phyloP scores from a whole-genome alignment of 35 echinoderm and acorn worm genomes.

The Nesometra sesokonis region DNA sequence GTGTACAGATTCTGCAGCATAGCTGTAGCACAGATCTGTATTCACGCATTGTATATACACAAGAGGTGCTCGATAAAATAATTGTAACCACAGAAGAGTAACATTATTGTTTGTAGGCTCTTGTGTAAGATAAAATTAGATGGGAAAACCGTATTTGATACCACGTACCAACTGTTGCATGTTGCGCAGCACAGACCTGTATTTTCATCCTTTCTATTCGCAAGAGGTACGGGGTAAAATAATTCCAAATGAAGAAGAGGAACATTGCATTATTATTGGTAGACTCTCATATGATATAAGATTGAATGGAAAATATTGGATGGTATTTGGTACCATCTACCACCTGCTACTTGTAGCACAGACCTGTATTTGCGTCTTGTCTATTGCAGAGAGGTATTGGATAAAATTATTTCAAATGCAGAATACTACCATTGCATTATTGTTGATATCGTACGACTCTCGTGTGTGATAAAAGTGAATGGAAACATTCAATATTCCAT shows the following conservation, averaged over 20 bases:
- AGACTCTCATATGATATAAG: background rate
- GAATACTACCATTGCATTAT: background rate
- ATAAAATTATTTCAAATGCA: constrained; percentile 19
- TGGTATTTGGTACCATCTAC: too few relatives aligned
- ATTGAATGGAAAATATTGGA: too few relatives aligned
- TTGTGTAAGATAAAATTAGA: background rate
- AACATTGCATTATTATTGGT: background rate
- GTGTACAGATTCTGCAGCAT: too few relatives aligned
- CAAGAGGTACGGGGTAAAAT: constrained; percentile 41
- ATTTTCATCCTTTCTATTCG: constrained; percentile 26
- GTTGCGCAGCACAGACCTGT: constrained; percentile 36
- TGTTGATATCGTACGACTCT: background rate
- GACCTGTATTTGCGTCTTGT: constrained; percentile 42
- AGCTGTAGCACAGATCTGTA: constrained; percentile 45
- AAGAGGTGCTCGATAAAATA: constrained; percentile 46
- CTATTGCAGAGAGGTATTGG: constrained; percentile 35
- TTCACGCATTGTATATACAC: constrained; percentile 34
- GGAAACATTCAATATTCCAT: too few relatives aligned
- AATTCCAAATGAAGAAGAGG: constrained; percentile 22
- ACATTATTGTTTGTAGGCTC: background rate
- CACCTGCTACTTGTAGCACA: constrained; percentile 47
- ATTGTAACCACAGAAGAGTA: constrained; percentile 21
- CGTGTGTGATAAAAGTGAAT: background rate
- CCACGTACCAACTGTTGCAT: constrained; percentile 74
- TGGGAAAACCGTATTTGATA: too few relatives aligned